Conservation (phyloP, 2,888 invertebrate genomes). For the Drosophila atripex region DNA sequence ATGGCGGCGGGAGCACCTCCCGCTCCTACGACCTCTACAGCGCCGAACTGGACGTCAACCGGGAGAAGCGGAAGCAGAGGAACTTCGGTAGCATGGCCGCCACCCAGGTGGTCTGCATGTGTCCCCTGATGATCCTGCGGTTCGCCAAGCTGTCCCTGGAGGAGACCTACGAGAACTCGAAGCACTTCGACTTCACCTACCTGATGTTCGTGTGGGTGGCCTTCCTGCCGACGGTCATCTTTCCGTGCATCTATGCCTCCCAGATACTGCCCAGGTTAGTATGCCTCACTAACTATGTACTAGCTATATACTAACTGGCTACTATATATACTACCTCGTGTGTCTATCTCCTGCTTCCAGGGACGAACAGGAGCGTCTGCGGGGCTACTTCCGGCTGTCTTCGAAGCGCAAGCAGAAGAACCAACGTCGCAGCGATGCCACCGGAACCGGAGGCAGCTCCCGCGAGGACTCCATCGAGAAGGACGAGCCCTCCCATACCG, state of each 20-base stretch:
- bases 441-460: constrained; percentile 68
- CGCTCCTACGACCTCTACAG: constrained; percentile 85
- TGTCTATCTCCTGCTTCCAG: constrained; percentile 70
- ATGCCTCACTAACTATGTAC: no score
- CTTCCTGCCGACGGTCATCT: constrained; percentile 88
- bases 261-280: constrained; percentile 87
- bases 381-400: constrained; percentile 86
- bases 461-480: constrained; percentile 81
- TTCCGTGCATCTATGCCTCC: constrained; percentile 87
- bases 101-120: constrained; percentile 87
- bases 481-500: constrained; percentile 78
- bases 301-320: no score
- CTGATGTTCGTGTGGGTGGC: constrained; percentile 89
- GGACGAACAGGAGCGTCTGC: constrained; percentile 86
- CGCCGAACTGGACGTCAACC: constrained; percentile 85
- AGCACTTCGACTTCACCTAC: constrained; percentile 88
- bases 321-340: no score
- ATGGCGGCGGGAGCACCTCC: constrained; percentile 50
- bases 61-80: constrained; percentile 88
- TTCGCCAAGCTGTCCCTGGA: constrained; percentile 87
- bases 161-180: constrained; percentile 89
- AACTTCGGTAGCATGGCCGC: constrained; percentile 88
- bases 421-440: constrained; percentile 73
- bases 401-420: constrained; percentile 84
- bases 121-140: constrained; percentile 87